These are phyloP conservation scores for Anser brachyrhynchus DNA, from an alignment of 2,113 vertebrate genomes.

Conservation along the genomic window DNA sequence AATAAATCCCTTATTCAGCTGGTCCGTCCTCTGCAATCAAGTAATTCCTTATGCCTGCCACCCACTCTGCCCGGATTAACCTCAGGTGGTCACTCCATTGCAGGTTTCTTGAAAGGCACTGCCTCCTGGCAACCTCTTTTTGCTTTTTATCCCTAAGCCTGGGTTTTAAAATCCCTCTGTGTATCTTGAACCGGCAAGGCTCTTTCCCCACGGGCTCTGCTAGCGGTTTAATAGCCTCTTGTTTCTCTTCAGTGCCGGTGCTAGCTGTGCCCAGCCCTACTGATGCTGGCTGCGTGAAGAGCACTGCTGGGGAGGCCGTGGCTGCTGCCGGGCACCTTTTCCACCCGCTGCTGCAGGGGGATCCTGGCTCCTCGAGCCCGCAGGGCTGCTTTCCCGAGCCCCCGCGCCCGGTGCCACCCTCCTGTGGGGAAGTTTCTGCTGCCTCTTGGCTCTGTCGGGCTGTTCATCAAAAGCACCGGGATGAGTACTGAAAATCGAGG, in stretches of 20 bases:
- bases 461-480: not conserved
- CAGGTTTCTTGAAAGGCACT: constrained; percentile 46
- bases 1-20: constrained; percentile 65
- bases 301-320: not conserved
- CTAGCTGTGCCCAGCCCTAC: not conserved
- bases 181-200: constrained; percentile 44
- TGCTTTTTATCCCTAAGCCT: constrained; percentile 43
- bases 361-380: not conserved
- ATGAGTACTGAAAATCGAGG: not conserved
- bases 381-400: not conserved
- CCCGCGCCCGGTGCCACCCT: rapidly evolving
- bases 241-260: constrained; percentile 19
- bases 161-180: constrained; percentile 51
- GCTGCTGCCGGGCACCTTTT: not conserved
- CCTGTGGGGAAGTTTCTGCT: not conserved
- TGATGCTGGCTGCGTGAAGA: not conserved
- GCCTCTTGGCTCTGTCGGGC: not conserved
- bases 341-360: not conserved
- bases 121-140: constrained; percentile 37
- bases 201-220: constrained; percentile 32
- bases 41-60: constrained; percentile 53
- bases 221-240: constrained; percentile 53
- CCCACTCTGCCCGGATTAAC: constrained; percentile 68
- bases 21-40: constrained; percentile 12
- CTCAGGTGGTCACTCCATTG: constrained; percentile 63